Percentiles rank a stretch among this genome's conserved stretches.
Evolutionary conservation across 2,888 invertebrate genomes (phyloP).

Genomic region (Incurvaria masculella): DNA sequence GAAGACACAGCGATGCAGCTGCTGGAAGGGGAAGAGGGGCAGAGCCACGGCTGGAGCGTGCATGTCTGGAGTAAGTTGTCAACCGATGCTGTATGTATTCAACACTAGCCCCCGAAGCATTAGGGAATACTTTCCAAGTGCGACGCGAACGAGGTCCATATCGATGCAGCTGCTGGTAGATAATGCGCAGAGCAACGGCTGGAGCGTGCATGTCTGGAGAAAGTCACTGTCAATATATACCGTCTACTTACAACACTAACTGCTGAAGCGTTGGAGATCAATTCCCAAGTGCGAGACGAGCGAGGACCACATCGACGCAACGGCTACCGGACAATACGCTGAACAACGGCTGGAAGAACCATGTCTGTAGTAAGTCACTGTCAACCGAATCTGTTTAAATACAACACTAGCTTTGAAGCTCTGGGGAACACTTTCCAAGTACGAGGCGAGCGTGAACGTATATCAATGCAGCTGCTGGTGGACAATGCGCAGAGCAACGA

Average conservation of each 20-base stretch:
- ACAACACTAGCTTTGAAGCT: no score
- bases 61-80: conserved; percentile 72
- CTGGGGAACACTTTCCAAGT: no score
- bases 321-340: conserved; percentile 40
- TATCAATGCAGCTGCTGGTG: conserved; percentile 32
- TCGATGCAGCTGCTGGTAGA: conserved; percentile 33
- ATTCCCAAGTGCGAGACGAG: conserved; percentile 52
- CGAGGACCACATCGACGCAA: conserved; percentile 35
- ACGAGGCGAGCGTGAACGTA: no score
- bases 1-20: conserved; percentile 36
- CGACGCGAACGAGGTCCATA: no score
- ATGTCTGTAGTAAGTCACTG: conserved; percentile 71
- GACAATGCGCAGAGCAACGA: conserved; percentile 53
- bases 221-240: no score
- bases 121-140: no score
- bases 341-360: conserved; percentile 69
- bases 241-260: no score
- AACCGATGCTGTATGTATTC: no score
- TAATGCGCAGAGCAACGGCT: conserved; percentile 56
- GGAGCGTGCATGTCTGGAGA: conserved; percentile 79
- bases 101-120: no score
- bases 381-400: no score
- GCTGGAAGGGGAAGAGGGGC: conserved; percentile 36
- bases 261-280: conserved; percentile 68
- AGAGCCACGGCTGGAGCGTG: conserved; percentile 68